Evolutionary conservation across 2,888 invertebrate genomes (phyloP).

Genomic region (Parelbella ahira): DNA sequence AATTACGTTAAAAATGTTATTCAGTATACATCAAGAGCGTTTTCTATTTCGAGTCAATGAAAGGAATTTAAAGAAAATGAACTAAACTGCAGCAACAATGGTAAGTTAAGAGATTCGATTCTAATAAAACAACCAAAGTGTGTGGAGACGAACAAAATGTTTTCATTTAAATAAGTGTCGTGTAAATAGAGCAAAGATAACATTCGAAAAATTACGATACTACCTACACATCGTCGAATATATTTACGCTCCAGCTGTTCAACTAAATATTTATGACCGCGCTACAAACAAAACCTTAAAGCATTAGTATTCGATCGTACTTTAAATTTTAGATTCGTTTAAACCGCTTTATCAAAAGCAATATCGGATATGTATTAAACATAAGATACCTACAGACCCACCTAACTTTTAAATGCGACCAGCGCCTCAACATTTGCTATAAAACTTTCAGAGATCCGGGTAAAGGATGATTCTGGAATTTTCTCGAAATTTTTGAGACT

Average conservation of each 20-base stretch:
- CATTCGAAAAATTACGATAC: slow-evolving; percentile 25
- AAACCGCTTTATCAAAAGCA: slow-evolving; percentile 78
- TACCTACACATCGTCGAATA: slow-evolving; percentile 30
- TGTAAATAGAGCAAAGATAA: slow-evolving; percentile 11
- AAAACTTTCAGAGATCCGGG: slow-evolving; percentile 50
- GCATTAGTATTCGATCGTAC: slow-evolving; percentile 73
- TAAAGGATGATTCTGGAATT: slow-evolving; percentile 62
- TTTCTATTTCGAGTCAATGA: too few species aligned
- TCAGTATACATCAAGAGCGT: too few species aligned
- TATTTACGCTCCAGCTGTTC: slow-evolving; percentile 56
- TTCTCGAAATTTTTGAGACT: slow-evolving; percentile 77
- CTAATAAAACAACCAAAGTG: too few species aligned
- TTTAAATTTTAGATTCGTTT: slow-evolving; percentile 77
- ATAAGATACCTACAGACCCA: slow-evolving; percentile 57
- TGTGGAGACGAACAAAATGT: too few species aligned
- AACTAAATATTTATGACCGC: slow-evolving; percentile 68
- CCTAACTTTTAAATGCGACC: slow-evolving; percentile 67
- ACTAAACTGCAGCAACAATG: too few species aligned
- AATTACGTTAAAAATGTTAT: too few species aligned
- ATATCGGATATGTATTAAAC: slow-evolving; percentile 77
- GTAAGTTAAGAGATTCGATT: too few species aligned
- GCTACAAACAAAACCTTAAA: slow-evolving; percentile 65
- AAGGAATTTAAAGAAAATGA: too few species aligned
- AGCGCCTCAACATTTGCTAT: slow-evolving; percentile 55
- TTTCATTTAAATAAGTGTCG: not conserved